Percentiles rank a stretch among this genome's conserved stretches.
These are phyloP conservation scores for Chrysochloris asiatica DNA, from an alignment of 2,113 vertebrate genomes.

Conservation along the genomic window DNA sequence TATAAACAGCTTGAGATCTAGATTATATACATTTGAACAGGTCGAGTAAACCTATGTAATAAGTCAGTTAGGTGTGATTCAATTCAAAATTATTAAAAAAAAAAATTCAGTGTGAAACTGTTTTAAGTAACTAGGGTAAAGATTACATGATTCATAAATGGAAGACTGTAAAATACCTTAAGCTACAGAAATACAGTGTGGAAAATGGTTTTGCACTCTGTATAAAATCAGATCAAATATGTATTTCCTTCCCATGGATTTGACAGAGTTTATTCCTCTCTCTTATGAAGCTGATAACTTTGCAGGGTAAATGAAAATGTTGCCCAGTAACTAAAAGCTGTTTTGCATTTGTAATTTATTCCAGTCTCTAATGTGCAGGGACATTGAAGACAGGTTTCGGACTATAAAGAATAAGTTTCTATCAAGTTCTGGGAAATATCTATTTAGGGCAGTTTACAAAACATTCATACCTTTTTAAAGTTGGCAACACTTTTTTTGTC, in stretches of 20 bases:
- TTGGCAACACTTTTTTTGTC: not conserved
- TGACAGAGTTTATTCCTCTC: not conserved
- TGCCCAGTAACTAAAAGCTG: not conserved
- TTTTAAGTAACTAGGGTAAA: not conserved
- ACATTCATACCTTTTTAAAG: not conserved
- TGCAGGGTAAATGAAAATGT: not conserved
- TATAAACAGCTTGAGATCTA: not conserved
- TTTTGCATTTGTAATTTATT: not conserved
- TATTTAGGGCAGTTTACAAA: not conserved
- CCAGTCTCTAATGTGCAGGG: not conserved
- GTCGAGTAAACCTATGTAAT: not conserved
- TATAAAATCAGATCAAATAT: not conserved
- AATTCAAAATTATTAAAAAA: constrained; percentile 27
- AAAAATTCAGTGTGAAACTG: not conserved
- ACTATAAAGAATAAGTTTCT: not conserved
- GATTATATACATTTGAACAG: not conserved
- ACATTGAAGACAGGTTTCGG: not conserved
- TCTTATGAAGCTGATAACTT: not conserved
- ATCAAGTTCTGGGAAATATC: not conserved
- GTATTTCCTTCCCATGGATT: not conserved
- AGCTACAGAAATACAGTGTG: not conserved
- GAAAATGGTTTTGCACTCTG: not conserved
- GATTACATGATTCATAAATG: not conserved
- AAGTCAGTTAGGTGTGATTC: not conserved
- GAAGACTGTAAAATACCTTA: not conserved